Base-by-base conservation (phyloP, 2,113 vertebrate genomes). In the Ceratotherium simum region DNA sequence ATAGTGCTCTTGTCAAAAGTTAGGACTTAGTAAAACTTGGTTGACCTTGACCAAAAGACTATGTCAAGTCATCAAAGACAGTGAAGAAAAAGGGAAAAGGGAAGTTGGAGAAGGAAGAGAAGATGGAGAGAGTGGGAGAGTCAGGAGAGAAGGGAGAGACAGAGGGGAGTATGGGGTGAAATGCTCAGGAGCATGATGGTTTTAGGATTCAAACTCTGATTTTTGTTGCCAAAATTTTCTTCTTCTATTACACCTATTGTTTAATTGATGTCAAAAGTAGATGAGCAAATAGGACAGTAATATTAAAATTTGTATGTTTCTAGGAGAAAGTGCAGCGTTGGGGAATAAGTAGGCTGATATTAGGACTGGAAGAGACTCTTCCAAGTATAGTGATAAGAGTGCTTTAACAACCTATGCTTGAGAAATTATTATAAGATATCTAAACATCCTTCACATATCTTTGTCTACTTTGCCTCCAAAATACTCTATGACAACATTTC, bases 81-180 rank as follows among this genome's bases (percentile, higher is more conserved):
- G 31, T 39, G 1, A 83, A 23, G 29, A 1, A 33, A 33, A 79
- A 17, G 2, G 33, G 23, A 16, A 18, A 39, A 73, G 31, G 36
- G 8, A 31, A 4, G 14, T 5, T 1, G 3, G 3, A 8, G 42
- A 21, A 60, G 48, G 29, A 58, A 60, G 21, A 23, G 25, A 33
- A 29, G 18, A 42, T 21, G 11, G 33, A 17, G 12, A 56, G 1
- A 13, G 33, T 16, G 4, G 8, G 31, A 21, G 46, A 27, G 2
- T 17, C 0, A 10, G 23, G 23, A 21, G 5, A 29, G 13, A 27
- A 60, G 0, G 2, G 12, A 65, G 23, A 36, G 29, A 1, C 1
- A 72, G 14, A 78, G 6, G 18, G 62, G 42, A 48, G 6, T 8
- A 0, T 2, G 6, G 5, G 8, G 1, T 29, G 12, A 73, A 82